phyloP scores from a whole-genome alignment of 2,113 vertebrate genomes.

The Poeciliopsis turrubarensis region DNA sequence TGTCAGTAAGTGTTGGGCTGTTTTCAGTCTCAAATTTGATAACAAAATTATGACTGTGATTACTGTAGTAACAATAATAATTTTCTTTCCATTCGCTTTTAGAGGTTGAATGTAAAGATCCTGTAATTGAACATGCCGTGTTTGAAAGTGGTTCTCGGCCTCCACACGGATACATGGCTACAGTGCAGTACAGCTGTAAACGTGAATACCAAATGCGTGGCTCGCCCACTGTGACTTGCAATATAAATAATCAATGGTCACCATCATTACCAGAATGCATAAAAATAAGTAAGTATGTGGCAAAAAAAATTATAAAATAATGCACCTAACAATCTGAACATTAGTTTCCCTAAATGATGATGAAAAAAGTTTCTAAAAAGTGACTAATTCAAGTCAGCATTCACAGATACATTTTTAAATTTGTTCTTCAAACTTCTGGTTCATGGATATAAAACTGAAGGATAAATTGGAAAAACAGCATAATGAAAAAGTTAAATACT shows the following conservation, averaged over 20 bases:
- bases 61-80: not conserved
- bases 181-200: conserved; percentile 12
- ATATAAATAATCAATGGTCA: conserved; percentile 28
- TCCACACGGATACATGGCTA: not conserved
- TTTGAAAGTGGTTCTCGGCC: rapidly evolving
- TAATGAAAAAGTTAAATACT: no score
- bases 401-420: not conserved
- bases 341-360: no score
- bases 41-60: not conserved
- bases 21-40: no score
- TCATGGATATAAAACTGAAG: no score
- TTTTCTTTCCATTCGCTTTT: not conserved
- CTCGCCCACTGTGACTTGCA: rapidly evolving
- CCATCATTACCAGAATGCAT: conserved; percentile 45
- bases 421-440: not conserved
- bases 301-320: no score
- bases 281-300: conserved; percentile 40
- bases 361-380: no score
- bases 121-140: rapidly evolving
- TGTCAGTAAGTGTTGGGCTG: conserved; percentile 51
- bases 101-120: conserved; percentile 19
- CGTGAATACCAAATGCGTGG: not conserved
- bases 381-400: no score
- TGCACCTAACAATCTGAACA: no score
- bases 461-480: no score